A percentile compares a stretch with the other conserved stretches of the same genome.
Evolutionary conservation across 2,888 invertebrate species (phyloP).

Genomic region (Agrochola lychnidis): DNA sequence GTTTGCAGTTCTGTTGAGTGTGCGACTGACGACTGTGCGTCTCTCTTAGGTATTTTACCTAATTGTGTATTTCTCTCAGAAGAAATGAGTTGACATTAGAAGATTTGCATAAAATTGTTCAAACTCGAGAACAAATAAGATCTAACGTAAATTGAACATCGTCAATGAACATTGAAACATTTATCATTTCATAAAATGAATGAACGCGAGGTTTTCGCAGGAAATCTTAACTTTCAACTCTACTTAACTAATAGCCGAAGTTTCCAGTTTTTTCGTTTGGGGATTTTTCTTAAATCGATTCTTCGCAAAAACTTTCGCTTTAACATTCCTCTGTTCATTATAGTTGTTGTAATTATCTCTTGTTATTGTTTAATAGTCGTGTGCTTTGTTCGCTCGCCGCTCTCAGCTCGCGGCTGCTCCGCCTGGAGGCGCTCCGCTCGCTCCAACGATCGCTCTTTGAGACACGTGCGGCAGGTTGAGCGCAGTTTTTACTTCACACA

Average conservation of each 20-base stretch:
- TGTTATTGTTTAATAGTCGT: conserved; percentile 36
- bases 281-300: conserved; percentile 27
- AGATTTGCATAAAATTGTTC: not conserved
- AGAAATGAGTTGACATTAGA: not conserved
- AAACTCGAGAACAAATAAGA: not conserved
- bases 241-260: conserved; percentile 41
- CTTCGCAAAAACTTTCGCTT: conserved; percentile 37
- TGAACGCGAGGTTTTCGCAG: not conserved
- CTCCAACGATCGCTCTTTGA: not conserved
- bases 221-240: conserved; percentile 38
- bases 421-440: not conserved
- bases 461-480: not conserved
- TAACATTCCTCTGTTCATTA: conserved; percentile 14
- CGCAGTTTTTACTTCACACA: conserved; percentile 9
- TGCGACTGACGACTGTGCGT: not conserved
- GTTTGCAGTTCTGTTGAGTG: not conserved
- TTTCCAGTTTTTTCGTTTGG: conserved; percentile 39
- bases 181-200: conserved; percentile 19
- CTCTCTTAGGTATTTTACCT: not conserved
- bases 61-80: not conserved
- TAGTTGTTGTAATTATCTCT: conserved; percentile 28
- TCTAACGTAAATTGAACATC: conserved; percentile 7
- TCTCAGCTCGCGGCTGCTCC: not conserved
- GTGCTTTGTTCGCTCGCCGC: not conserved
- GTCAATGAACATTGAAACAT: conserved; percentile 23